These are phyloP conservation scores for Elgaria multicarinata DNA, from an alignment of 2,113 vertebrate species.

Conservation along the genomic window DNA sequence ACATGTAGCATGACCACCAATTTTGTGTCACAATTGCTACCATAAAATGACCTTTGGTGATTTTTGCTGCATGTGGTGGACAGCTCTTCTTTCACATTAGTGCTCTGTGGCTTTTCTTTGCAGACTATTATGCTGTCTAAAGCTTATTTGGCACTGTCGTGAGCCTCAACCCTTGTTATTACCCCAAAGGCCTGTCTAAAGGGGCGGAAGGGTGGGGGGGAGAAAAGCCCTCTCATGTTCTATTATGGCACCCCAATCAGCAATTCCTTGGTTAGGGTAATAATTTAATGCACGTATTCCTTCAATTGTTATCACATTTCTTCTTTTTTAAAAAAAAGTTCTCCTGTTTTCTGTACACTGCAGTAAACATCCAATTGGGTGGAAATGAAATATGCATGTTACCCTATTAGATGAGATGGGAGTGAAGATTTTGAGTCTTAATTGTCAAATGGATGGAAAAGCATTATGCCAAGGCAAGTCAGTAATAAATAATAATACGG, in stretches of 20 bases:
- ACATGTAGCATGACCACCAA: slow-evolving; percentile 90
- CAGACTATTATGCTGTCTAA: slow-evolving; percentile 88
- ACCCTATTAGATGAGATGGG: slow-evolving; percentile 30
- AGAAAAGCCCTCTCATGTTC: slow-evolving; percentile 69
- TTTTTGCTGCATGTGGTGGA: slow-evolving; percentile 88
- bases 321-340: slow-evolving; percentile 56
- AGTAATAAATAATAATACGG: slow-evolving; percentile 50
- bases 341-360: slow-evolving; percentile 63
- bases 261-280: slow-evolving; percentile 77
- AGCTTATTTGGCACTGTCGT: slow-evolving; percentile 85
- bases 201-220: slow-evolving; percentile 50
- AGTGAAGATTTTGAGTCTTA: slow-evolving; percentile 66
- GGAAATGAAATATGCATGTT: slow-evolving; percentile 61
- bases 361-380: slow-evolving; percentile 50
- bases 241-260: slow-evolving; percentile 81
- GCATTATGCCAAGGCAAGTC: slow-evolving; percentile 55
- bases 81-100: slow-evolving; percentile 89
- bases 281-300: slow-evolving; percentile 82
- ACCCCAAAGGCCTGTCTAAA: slow-evolving; percentile 83
- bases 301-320: slow-evolving; percentile 70
- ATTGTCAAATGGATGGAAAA: slow-evolving; percentile 60
- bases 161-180: slow-evolving; percentile 87
- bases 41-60: slow-evolving; percentile 90
- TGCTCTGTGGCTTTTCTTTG: slow-evolving; percentile 86
- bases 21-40: slow-evolving; percentile 90